A percentile compares a stretch with the other conserved stretches of the same genome.
Conservation (phyloP, 1,140 invertebrate species). For the Drosophila paulistorum region DNA sequence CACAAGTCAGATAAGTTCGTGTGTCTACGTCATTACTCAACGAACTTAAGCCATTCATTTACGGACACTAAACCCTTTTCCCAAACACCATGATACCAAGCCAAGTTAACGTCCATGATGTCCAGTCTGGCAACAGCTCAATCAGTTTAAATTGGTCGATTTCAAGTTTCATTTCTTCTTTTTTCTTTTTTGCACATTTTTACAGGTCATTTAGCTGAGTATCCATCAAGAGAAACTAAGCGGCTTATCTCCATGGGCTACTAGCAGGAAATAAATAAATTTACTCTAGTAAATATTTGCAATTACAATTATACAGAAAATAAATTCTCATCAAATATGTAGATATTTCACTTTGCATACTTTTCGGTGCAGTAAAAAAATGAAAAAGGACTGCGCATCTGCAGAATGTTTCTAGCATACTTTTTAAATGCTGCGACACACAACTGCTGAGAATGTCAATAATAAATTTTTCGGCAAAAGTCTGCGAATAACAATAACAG, state of each 20-base stretch:
- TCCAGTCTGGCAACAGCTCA: constrained; percentile 11
- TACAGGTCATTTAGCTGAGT: constrained; percentile 13
- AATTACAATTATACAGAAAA: constrained; percentile 11
- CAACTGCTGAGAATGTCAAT: constrained; percentile 16
- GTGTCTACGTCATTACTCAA: neutral
- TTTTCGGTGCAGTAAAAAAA: constrained; percentile 12
- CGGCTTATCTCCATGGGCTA: constrained; percentile 9
- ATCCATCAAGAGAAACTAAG: constrained; percentile 14
- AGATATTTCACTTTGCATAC: constrained; percentile 18
- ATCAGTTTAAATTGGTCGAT: constrained; percentile 18
- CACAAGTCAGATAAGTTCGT: neutral
- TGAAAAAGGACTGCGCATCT: constrained; percentile 1
- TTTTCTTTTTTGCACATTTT: constrained; percentile 1
- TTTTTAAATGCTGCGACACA: constrained; percentile 14
- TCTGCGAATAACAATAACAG: neutral
- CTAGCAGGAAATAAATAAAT: constrained; percentile 6
- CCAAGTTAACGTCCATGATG: constrained; percentile 6
- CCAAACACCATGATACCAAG: neutral
- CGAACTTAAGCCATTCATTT: constrained; percentile 8
- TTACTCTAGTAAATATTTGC: constrained; percentile 1
- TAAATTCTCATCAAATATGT: constrained; percentile 13
- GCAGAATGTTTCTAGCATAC: constrained; percentile 12
- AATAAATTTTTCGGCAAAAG: constrained; percentile 19
- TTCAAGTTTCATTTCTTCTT: constrained; percentile 4
- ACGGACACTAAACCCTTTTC: constrained; percentile 14